Evolutionary conservation across 2,888 invertebrate genomes (phyloP).

Genomic region (Urechis unicinctus): DNA sequence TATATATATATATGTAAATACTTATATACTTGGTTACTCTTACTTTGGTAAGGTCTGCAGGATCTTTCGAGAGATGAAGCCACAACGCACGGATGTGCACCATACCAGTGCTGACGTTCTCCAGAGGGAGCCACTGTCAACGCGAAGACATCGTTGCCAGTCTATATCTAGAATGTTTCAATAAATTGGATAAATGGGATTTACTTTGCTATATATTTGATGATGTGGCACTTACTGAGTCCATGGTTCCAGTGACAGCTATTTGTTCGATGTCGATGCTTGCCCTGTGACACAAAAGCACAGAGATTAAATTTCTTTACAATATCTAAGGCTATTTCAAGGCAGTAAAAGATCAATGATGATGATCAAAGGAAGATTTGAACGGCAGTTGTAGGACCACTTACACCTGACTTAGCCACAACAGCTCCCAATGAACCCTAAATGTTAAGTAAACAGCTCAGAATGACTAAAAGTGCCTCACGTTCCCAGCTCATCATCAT

Average conservation of each 20-base stretch:
- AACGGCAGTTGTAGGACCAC: no score
- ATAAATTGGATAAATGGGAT: background rate
- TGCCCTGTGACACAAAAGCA: conserved; percentile 57
- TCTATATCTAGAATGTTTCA: background rate
- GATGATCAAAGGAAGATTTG: no score
- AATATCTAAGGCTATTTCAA: no score
- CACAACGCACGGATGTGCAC: conserved; percentile 84
- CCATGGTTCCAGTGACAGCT: conserved; percentile 65
- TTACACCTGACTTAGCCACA: no score
- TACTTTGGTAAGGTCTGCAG: conserved; percentile 69
- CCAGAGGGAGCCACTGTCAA: conserved; percentile 83
- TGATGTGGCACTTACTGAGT: conserved; percentile 59
- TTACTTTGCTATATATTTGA: background rate
- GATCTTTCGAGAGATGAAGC: conserved; percentile 71
- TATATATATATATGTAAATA: no score
- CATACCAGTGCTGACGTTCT: conserved; percentile 91
- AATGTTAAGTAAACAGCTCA: background rate
- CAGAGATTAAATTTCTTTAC: no score
- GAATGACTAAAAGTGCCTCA: background rate
- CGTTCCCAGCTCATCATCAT: conserved; percentile 63
- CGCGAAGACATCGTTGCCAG: background rate
- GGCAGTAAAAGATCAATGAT: no score
- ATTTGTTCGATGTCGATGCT: conserved; percentile 66
- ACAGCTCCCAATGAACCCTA: no score
- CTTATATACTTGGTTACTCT: no score